Percentiles rank a stretch among this genome's conserved stretches.
Evolutionary conservation across 2,113 vertebrate genomes (phyloP).

Genomic region (Motacilla alba): DNA sequence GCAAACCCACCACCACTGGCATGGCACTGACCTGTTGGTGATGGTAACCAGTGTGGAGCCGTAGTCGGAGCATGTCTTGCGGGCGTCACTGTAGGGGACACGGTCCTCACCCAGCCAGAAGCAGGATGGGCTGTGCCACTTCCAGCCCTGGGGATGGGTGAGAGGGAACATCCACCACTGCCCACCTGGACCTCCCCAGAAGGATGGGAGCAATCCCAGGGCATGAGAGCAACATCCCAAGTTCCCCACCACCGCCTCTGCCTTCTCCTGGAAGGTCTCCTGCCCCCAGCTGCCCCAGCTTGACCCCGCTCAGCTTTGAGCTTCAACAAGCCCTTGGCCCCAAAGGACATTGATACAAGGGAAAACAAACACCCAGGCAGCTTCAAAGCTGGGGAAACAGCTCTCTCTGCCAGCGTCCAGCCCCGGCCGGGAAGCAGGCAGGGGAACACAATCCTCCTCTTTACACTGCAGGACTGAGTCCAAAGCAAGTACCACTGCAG

Average conservation of each 20-base stretch:
- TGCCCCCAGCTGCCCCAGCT: not conserved
- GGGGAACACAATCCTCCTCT: conserved; percentile 9
- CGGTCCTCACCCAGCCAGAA: conserved; percentile 90
- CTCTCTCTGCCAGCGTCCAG: not conserved
- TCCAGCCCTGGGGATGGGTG: conserved; percentile 83
- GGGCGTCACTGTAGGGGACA: conserved; percentile 81
- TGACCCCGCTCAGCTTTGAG: not conserved
- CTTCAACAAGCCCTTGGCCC: not conserved
- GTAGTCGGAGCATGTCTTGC: conserved; percentile 77
- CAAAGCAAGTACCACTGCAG: not conserved
- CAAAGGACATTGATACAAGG: not conserved
- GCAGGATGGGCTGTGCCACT: conserved; percentile 94
- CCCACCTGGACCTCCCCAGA: not conserved
- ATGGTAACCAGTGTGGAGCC: conserved; percentile 84
- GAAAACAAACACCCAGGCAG: conserved; percentile 14
- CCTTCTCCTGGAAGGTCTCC: not conserved
- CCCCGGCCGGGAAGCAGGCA: rapidly evolving
- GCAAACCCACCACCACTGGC: not conserved
- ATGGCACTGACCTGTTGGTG: conserved; percentile 80
- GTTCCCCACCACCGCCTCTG: not conserved
- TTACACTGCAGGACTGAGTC: not conserved
- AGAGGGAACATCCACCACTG: not conserved
- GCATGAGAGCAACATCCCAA: rapidly evolving
- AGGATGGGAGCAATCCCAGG: not conserved
- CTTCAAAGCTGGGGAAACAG: conserved; percentile 1